Evolutionary conservation across 2,888 invertebrate species (phyloP).

Genomic region (Lasioglossum lativentre): DNA sequence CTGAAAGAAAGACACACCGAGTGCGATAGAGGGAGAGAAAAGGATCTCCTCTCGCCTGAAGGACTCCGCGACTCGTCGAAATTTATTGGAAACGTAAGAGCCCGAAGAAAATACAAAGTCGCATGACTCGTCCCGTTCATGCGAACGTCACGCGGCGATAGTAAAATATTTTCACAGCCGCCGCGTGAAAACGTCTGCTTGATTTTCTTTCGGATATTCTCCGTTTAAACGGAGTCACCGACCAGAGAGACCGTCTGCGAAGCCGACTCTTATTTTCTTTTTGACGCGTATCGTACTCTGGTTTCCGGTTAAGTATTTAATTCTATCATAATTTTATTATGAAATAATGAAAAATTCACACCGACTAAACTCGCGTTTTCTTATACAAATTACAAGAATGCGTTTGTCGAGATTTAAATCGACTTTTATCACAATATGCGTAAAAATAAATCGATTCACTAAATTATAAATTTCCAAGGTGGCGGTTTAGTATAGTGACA

Average conservation of each 20-base stretch:
- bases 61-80: constrained; percentile 16
- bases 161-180: constrained; percentile 5
- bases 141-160: constrained; percentile 12
- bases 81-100: constrained; percentile 16
- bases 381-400: too few species aligned
- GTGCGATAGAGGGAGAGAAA: background rate
- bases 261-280: background rate
- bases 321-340: background rate
- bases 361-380: too few species aligned
- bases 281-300: background rate
- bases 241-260: background rate
- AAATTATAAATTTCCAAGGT: too few species aligned
- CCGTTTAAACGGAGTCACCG: background rate
- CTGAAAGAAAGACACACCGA: background rate
- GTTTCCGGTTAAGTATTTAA: background rate
- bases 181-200: background rate
- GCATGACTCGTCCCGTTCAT: background rate
- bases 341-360: too few species aligned
- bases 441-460: too few species aligned
- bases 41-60: background rate
- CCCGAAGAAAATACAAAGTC: constrained; percentile 21
- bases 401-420: too few species aligned
- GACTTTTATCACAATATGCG: too few species aligned
- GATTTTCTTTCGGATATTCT: constrained; percentile 3
- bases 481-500: too few species aligned